Base-by-base conservation (phyloP, 2,797 vertebrate species). In the Tangara arthus region DNA sequence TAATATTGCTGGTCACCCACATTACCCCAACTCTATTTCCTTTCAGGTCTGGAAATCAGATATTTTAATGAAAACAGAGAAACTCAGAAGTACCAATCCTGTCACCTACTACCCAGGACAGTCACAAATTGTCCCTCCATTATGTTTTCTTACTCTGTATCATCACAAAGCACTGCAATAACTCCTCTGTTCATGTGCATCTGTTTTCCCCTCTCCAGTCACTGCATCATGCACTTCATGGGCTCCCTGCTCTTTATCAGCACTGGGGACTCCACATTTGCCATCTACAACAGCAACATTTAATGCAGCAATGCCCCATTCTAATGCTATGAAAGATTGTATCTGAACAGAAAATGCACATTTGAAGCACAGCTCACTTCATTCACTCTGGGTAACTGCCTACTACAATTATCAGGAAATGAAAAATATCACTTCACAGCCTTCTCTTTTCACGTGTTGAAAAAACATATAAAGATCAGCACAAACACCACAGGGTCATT, bases 391-490 rank as follows among this genome's bases (percentile, higher is more conserved):
- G 3, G 50, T 93, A 95, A 93, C 87, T 81, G 78, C 82, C 83
- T 75, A 52, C 76, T 55, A 89, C 91, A 94, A 95, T 91, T 90
- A 95, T 68, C 93, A 96, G 94, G 95, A 95, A 95, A 95, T 94
- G 87, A 96, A 94, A 94, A 96, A 83, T 49, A 86, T 12, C 82
- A 71, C 79, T 75, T 82, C 72, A 44, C 79, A 81, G 79, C 87
- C 91, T 83, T 69, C 87, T 77, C 86, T 79, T 94, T 95, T 89
- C 87, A 89, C 76, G 5, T 34, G 76, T 69, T 91, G 72, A 77
- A 94, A 90, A 89, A 92, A 41, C 69, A 65, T 41, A 81, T 42
- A 49, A 81, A 72, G 76, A 86, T 70, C 85, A 83, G 87, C 76
- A 81, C 94, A 93, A 95, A 92, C 69, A 55, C 84, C 78, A 50